Evolutionary conservation across 1,140 invertebrate genomes (phyloP), one percentile per base, ranked within the genome.

Genomic region (Eumeta japonica): DNA sequence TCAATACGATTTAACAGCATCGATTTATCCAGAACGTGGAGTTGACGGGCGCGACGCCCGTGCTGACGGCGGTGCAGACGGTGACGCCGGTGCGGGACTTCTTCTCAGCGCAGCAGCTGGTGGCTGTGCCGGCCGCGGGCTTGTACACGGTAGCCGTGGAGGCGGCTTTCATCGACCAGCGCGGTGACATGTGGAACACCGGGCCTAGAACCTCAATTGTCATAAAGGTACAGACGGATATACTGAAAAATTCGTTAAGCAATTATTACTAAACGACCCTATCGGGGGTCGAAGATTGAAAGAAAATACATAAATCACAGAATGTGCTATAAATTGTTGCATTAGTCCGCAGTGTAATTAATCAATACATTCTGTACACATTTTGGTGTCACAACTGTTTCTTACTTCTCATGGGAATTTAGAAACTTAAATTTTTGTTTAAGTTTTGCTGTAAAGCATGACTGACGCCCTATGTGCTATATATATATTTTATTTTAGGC

Each of bases 31-130:
- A 71, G 66, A 60, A 55, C 2, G 60, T 67, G 18, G 63, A 71
- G 16, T 43, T 66, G 3, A 51, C 45, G 0, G 58, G 57, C 51
- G 47, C 65, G 0, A 51, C 66, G 28, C 58, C 70, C 1, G 56
- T 61, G 1, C 49, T 76, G 32, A 62, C 57, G 0, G 62, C 71
- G 1, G 64, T 75, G 11, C 81, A 86, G 50, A 81, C 79, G 2
- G 81, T 86, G 4, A 75, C 79, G n/a, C 86, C 85, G 10, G 81
- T 86, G 44, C 80, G 84, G 24, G 86, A 89, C 50, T 89, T 88
- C 75, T 89, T 89, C 76, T 81, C 83, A 3, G 81, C 83, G 5
- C 83, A 86, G 53, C 86, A 88, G 60, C 71, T 89, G 5, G 75
- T 88, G 11, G 67, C 77, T 10, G 63, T 79, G 28, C 39, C 35